Conservation (phyloP, 1,140 invertebrate genomes). For the Dryas iulia region DNA sequence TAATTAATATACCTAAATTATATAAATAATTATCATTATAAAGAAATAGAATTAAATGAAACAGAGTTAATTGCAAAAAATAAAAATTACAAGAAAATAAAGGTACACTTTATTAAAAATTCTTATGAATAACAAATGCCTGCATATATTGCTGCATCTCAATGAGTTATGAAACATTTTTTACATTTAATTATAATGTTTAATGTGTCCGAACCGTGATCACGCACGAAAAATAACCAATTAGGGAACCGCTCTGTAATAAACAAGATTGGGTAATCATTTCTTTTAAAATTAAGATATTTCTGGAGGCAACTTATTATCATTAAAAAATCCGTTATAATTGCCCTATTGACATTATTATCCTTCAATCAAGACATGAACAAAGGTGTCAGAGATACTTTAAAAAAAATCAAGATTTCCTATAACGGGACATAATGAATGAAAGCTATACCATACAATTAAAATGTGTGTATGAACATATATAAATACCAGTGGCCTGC, state of each 20-base stretch:
- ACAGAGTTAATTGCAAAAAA: too few relatives aligned
- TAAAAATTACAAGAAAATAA: too few relatives aligned
- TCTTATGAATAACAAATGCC: too few relatives aligned
- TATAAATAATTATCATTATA: too few relatives aligned
- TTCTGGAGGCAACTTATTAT: constrained; percentile 11
- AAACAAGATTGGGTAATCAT: constrained; percentile 16
- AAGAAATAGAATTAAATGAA: too few relatives aligned
- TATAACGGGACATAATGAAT: not conserved
- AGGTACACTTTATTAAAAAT: too few relatives aligned
- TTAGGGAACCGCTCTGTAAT: constrained; percentile 29
- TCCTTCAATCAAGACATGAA: not conserved
- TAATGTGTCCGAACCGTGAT: constrained; percentile 4
- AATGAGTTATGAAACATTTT: constrained; percentile 5
- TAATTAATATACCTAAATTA: too few relatives aligned
- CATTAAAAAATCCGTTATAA: constrained; percentile 23
- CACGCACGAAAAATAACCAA: constrained; percentile 14
- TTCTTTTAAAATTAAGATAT: constrained; percentile 27
- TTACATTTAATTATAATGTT: constrained; percentile 17
- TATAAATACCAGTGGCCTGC: too few relatives aligned
- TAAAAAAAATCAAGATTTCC: not conserved
- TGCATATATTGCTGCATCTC: not conserved
- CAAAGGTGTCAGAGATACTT: not conserved
- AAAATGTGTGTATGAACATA: too few relatives aligned
- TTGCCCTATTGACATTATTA: constrained; percentile 15
- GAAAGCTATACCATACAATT: too few relatives aligned